Conservation (phyloP, 2,113 vertebrate genomes). For the Sylvietta virens region DNA sequence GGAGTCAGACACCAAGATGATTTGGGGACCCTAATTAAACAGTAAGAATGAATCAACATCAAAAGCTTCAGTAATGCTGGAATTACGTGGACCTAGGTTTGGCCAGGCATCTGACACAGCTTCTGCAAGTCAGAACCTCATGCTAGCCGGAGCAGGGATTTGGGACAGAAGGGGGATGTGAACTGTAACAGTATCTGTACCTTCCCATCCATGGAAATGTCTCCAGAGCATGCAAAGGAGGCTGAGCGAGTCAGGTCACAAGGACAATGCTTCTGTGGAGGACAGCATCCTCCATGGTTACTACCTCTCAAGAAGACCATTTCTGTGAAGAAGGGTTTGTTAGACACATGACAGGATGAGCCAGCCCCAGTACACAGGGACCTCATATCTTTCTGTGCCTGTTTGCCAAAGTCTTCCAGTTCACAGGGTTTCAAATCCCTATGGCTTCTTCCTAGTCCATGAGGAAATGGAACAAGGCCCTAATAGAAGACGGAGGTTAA, state of each 20-base stretch:
- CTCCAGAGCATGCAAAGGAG: background rate
- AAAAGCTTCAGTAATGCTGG: background rate
- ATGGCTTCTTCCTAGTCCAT: background rate
- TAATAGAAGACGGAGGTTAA: background rate
- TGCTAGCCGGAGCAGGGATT: background rate
- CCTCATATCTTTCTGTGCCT: background rate
- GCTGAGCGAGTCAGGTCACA: background rate
- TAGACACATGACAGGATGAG: background rate
- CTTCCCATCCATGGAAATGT: background rate
- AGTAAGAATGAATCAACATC: background rate
- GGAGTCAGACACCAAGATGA: fast-evolving
- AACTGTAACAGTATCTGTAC: background rate
- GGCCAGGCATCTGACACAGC: background rate
- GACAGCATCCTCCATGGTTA: background rate
- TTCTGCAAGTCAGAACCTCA: background rate
- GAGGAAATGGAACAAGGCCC: background rate
- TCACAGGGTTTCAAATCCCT: background rate
- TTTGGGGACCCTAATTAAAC: background rate
- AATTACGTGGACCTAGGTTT: fast-evolving
- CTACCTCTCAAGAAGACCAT: background rate
- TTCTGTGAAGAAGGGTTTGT: background rate
- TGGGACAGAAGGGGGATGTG: background rate
- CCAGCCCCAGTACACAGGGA: background rate
- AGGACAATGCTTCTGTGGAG: background rate
- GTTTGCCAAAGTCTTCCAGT: background rate